phyloP scores from a whole-genome alignment of 2,888 invertebrate genomes.

The Polylopha cassiicola region DNA sequence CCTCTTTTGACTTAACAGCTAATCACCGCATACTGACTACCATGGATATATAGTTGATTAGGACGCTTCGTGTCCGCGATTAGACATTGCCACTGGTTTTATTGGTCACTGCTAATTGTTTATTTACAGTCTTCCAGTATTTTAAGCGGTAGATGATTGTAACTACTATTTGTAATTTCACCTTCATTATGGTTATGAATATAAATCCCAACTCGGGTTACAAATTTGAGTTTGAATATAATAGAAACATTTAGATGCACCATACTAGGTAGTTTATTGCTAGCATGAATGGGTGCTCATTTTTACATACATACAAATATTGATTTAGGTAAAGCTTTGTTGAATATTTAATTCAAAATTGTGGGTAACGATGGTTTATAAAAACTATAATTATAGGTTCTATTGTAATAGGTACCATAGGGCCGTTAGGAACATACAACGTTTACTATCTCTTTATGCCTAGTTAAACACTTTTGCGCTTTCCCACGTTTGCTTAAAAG shows the following conservation, averaged over 20 bases:
- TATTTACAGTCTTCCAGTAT: slow-evolving; percentile 68
- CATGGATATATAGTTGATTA: slow-evolving; percentile 25
- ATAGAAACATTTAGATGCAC: slow-evolving; percentile 39
- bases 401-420: neutral
- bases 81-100: slow-evolving; percentile 29
- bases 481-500: slow-evolving; percentile 39
- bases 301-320: slow-evolving; percentile 36
- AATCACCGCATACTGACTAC: slow-evolving; percentile 4
- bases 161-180: slow-evolving; percentile 35
- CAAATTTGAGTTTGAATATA: slow-evolving; percentile 20
- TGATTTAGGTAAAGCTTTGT: slow-evolving; percentile 11
- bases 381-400: slow-evolving; percentile 16
- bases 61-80: slow-evolving; percentile 29
- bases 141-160: slow-evolving; percentile 47
- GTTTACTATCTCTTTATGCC: slow-evolving; percentile 26
- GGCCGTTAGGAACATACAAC: slow-evolving; percentile 5
- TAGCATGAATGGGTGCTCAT: slow-evolving; percentile 65
- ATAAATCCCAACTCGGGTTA: slow-evolving; percentile 1
- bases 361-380: slow-evolving; percentile 29
- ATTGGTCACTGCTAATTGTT: slow-evolving; percentile 33
- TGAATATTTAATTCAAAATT: slow-evolving; percentile 22
- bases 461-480: slow-evolving; percentile 38
- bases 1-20: too few relatives aligned
- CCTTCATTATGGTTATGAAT: slow-evolving; percentile 29
- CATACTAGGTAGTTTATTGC: slow-evolving; percentile 53